Evolutionary conservation across 1,140 invertebrate species (phyloP), one percentile per base, ranked within the genome.

Genomic region (Trachymyrmex septentrionalis): DNA sequence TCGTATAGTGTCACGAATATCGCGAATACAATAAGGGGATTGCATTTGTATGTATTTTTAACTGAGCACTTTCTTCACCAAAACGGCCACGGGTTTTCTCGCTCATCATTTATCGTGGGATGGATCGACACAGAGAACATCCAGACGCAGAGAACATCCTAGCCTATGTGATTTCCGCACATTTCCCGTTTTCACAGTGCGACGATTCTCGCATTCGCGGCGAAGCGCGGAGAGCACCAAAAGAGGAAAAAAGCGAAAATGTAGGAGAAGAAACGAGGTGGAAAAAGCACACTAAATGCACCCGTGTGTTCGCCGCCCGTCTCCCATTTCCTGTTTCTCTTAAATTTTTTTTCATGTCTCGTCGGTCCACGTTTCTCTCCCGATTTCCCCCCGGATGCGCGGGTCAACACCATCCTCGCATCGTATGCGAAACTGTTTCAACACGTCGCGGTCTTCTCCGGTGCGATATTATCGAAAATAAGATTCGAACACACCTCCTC

Each of bases 401-500:
- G 48, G 14, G 69, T 86, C 34, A 48, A 64, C 75, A 71, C 30
- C 27, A 27, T 87, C 77, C 12, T 57, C 30, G 19, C 73, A 19
- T 53, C 55, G 38, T 67, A 21, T 67, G 27, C 34, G 24, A 76
- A 66, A 38, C 73, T n/a, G 34, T 34, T 63, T 34, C 61, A 80
- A 34, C 82, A 64, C 57, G 59, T 55, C 50, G 77, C 57, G 55
- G 59, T 61, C 66, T 50, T 21, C 38, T 59, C 21, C 63, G 57
- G 27, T 75, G 38, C 44, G 69, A 63, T 86, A 90, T 87, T 91
- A 88, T 91, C 80, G 77, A 75, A 86, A 92, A 92, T 86, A 89
- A 87, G 82, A 88, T 88, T 90, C 84, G 30, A 91, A 95, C 95
- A 91, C 95, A 95, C 95, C 94, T 95, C 94, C 94, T 95, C 94